Evolutionary conservation across 1,140 invertebrate species (phyloP), one percentile per base, ranked within the genome.

Genomic region (Bombus waltoni): DNA sequence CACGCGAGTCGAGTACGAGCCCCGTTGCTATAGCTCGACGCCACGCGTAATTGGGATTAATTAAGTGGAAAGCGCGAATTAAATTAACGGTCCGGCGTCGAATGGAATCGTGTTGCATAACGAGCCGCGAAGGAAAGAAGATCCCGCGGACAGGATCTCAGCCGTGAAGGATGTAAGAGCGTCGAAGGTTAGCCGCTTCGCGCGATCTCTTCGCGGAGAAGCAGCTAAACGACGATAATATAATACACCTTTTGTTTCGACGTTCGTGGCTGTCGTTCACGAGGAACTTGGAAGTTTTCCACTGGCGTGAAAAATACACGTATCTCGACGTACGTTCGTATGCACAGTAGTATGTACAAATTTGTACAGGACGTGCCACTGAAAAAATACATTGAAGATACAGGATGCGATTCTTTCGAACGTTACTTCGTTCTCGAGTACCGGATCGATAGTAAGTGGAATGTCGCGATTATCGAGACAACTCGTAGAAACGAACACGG

Each of bases 61-160:
- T 92, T 93, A 92, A 88, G 83, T 88, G 78, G 88, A 91, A 91
- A 93, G 92, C 87, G 91, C 88, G 83, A 92, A 92, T 93, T 89
- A 92, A 92, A 93, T 92, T 89, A 93, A 92, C 91, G 90, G 86
- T 87, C 38, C 76, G 75, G 82, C 78, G 89, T 88, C 84, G 84
- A 86, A 84, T 82, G 44, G 87, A 72, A 80, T 82, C 88, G 74
- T 57, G 74, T 89, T 88, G 74, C 88, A 74, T 86, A 89, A 89
- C 83, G 83, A 83, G 38, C 28, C 5, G 18, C 42, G 6, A 5
- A n/a, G 38, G 66, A 66, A 71, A n/a, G 53, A 68, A 42, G 87
- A 80, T 80, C 40, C 25, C 32, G 32, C 35, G n/a, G 25, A 74
- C 65, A 66, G 65, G 68, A 83, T 83, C 47, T 40, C 32, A 65